Conservation (phyloP, 2,888 invertebrate genomes). For the Congeria kusceri region DNA sequence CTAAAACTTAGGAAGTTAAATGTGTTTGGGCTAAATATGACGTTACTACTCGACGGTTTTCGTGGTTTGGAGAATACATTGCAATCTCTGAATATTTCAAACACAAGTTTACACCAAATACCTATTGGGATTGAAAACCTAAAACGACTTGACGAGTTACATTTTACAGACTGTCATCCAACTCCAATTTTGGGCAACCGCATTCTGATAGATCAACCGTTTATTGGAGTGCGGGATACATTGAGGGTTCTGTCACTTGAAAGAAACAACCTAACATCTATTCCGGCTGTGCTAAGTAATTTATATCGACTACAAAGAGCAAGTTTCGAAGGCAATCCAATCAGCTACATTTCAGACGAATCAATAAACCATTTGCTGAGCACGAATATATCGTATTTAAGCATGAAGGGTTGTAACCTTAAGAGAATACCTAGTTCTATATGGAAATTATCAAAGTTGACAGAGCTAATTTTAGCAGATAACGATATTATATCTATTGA, state of each 20-base stretch:
- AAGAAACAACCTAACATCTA: conserved; percentile 55
- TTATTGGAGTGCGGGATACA: conserved; percentile 30
- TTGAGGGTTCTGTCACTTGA: conserved; percentile 46
- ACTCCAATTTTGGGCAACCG: conserved; percentile 16
- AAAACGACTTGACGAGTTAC: conserved; percentile 23
- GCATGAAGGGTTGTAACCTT: conserved; percentile 52
- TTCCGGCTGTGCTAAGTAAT: conserved; percentile 49
- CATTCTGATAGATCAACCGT: conserved; percentile 46
- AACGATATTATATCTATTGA: conserved; percentile 65
- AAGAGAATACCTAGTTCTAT: conserved; percentile 60
- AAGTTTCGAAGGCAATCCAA: conserved; percentile 51
- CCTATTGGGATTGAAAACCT: conserved; percentile 12
- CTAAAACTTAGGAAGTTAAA: neutral
- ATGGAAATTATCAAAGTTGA: conserved; percentile 36
- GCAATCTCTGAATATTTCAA: conserved; percentile 11
- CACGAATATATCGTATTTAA: conserved; percentile 38
- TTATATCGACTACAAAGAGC: conserved; percentile 45
- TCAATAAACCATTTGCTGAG: conserved; percentile 29
- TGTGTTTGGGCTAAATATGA: conserved; percentile 10
- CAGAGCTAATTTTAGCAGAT: conserved; percentile 53
- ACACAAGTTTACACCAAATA: conserved; percentile 13
- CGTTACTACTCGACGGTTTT: neutral
- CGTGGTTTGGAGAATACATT: conserved; percentile 16
- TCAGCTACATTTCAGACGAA: conserved; percentile 57
- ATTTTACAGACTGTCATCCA: conserved; percentile 32